These are phyloP conservation scores for Pundamilia nyererei DNA, from an alignment of 2,113 vertebrate genomes.

Conservation along the genomic window DNA sequence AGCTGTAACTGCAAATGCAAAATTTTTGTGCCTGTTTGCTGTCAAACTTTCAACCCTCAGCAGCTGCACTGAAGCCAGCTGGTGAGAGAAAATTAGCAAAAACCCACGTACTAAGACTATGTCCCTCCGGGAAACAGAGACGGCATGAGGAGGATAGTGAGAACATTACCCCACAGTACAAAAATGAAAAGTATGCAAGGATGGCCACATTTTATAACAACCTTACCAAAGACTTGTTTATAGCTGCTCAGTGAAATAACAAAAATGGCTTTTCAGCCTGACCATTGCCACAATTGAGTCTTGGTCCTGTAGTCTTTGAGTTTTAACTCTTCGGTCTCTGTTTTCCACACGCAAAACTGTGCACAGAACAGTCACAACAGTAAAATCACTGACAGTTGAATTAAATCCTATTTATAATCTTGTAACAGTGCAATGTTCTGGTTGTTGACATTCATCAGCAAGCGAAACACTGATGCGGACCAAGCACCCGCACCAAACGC, in stretches of 20 bases:
- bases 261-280: neutral
- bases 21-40: neutral
- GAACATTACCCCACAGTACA: neutral
- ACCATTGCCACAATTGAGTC: neutral
- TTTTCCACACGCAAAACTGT: neutral
- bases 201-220: neutral
- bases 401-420: neutral
- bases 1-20: neutral
- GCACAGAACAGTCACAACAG: neutral
- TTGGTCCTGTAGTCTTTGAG: neutral
- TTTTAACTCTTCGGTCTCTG: neutral
- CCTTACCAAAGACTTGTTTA: neutral
- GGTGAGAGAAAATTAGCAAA: conserved; percentile 20
- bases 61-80: neutral
- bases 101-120: neutral
- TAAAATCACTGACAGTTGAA: neutral
- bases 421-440: neutral
- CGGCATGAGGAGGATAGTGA: neutral
- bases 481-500: neutral
- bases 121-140: neutral
- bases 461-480: neutral
- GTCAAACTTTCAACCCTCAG: neutral
- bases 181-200: neutral
- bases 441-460: neutral
- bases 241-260: neutral